Evolutionary conservation across 1,140 invertebrate genomes (phyloP).

Genomic region (Augochlora pura): DNA sequence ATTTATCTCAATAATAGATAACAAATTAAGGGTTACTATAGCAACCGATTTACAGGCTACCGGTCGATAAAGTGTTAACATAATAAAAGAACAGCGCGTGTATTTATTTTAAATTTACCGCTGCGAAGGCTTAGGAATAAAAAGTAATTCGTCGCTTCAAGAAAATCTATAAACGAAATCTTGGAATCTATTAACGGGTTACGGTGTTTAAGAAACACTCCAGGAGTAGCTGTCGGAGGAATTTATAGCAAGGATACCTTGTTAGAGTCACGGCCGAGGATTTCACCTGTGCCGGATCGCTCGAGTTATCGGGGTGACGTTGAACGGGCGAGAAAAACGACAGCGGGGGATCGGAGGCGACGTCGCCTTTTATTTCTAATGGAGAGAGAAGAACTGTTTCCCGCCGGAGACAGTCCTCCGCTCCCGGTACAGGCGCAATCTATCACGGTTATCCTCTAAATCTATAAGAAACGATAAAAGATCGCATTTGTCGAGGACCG

Average conservation of each 20-base stretch:
- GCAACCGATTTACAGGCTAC: too few relatives aligned
- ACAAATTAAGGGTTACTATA: too few relatives aligned
- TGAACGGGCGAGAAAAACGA: background rate
- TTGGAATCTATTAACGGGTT: too few relatives aligned
- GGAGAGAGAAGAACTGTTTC: constrained; percentile 3
- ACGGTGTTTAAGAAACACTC: too few relatives aligned
- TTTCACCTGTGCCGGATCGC: background rate
- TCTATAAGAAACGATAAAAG: constrained; percentile 27
- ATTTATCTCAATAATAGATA: too few relatives aligned
- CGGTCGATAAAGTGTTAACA: too few relatives aligned
- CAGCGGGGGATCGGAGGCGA: background rate
- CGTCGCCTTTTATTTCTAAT: constrained; percentile 8
- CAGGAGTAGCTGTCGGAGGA: too few relatives aligned
- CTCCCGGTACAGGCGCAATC: constrained; percentile 2
- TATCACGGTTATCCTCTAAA: constrained; percentile 32
- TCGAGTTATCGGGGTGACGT: background rate
- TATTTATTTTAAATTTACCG: too few relatives aligned
- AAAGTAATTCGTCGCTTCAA: too few relatives aligned
- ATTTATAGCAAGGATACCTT: background rate
- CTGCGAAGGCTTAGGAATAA: too few relatives aligned
- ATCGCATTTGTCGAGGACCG: constrained; percentile 4
- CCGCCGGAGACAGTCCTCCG: background rate
- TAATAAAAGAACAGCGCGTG: too few relatives aligned
- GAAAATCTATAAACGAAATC: too few relatives aligned
- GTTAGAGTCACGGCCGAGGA: background rate